Evolutionary conservation across 2,888 invertebrate genomes (phyloP).

Genomic region (Tenthredo mesomela): DNA sequence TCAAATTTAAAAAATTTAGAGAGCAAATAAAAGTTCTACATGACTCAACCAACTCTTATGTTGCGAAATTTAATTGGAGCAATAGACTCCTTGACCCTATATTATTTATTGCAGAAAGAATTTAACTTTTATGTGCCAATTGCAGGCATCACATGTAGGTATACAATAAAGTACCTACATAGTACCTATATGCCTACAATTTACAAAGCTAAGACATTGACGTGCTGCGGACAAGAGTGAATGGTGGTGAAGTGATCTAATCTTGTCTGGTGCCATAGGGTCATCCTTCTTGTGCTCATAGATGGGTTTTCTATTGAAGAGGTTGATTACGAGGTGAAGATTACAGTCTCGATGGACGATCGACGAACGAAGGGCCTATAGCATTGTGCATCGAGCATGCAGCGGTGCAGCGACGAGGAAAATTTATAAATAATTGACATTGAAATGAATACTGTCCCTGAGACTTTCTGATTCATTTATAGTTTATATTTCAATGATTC

Average conservation of each 20-base stretch:
- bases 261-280: neutral
- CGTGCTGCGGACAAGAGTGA: neutral
- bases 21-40: too few species aligned
- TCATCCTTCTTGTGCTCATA: conserved; percentile 6
- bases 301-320: neutral
- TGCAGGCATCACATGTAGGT: too few species aligned
- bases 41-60: too few species aligned
- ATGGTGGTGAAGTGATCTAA: neutral
- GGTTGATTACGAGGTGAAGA: neutral
- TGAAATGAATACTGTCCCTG: conserved; percentile 51
- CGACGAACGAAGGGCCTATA: neutral
- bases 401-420: too few species aligned
- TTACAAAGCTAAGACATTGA: too few species aligned
- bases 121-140: too few species aligned
- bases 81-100: too few species aligned
- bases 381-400: neutral
- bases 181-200: too few species aligned
- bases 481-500: conserved; percentile 67
- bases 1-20: too few species aligned
- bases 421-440: conserved; percentile 51
- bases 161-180: too few species aligned
- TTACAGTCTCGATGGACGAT: neutral
- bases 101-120: too few species aligned
- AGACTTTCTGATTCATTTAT: conserved; percentile 63
- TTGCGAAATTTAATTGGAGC: too few species aligned